These are phyloP conservation scores for Gadus chalcogrammus DNA, from an alignment of 2,113 vertebrate species.

Conservation along the genomic window DNA sequence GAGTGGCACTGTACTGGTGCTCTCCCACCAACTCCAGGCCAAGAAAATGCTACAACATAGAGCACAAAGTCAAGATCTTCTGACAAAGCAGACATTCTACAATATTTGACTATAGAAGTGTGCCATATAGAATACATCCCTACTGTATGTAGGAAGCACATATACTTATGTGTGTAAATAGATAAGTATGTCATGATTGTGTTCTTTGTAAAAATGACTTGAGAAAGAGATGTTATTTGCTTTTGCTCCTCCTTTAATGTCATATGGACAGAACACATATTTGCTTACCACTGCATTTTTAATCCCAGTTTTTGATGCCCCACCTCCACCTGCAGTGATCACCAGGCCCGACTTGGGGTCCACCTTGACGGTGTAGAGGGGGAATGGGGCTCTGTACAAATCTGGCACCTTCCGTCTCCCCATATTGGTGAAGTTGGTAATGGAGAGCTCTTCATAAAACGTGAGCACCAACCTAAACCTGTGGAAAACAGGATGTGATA, in stretches of 20 bases:
- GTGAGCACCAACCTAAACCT: conserved; percentile 14
- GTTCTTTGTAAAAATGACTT: too few species aligned
- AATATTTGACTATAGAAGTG: conserved; percentile 7
- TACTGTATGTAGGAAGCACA: too few species aligned
- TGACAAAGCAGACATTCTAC: too few species aligned
- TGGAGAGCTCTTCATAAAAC: conserved; percentile 28
- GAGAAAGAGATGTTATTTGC: not conserved
- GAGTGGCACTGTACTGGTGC: conserved; percentile 75
- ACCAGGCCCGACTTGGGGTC: conserved; percentile 77
- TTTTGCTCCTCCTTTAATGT: too few species aligned
- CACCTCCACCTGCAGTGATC: conserved; percentile 87
- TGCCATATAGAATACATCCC: not conserved
- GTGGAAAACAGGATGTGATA: not conserved
- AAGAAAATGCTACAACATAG: conserved; percentile 82
- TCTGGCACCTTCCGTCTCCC: conserved; percentile 77
- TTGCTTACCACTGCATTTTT: conserved; percentile 86
- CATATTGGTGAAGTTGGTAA: conserved; percentile 61
- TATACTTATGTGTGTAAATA: too few species aligned
- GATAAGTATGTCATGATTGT: too few species aligned
- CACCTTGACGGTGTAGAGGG: conserved; percentile 83
- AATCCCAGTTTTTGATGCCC: conserved; percentile 89
- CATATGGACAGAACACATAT: not conserved
- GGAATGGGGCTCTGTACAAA: conserved; percentile 91
- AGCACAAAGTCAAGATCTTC: not conserved
- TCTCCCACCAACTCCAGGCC: conserved; percentile 79